Base-by-base conservation (phyloP, 2,888 invertebrate species). In the Falcaria lacertinaria region DNA sequence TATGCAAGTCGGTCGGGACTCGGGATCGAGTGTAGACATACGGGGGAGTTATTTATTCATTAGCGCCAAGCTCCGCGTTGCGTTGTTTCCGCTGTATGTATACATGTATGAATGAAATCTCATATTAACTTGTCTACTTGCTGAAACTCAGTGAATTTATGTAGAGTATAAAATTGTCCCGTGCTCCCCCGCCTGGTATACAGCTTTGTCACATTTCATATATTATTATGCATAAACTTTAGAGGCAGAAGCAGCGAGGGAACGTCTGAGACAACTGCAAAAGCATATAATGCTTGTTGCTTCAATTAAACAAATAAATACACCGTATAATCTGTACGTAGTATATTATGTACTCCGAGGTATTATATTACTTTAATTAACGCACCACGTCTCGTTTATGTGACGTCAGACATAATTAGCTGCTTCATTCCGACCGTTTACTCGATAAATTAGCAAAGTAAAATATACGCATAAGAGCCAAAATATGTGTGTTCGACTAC, bases 51-150 rank as follows among this genome's bases (percentile, higher is more conserved):
- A 72, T 69, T 72, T 74, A 74, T 74, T 74, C 74, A 74, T 74
- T 68, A 74, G 54, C 56, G 40, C 52, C 42, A 65, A 64, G 61
- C 60, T 45, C 50, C 47, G 58, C 56, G 62, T 51, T 51, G 45
- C 57, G 60, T 54, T 63, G 63, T 70, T 71, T 67, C 62, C 61
- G 57, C 52, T 44, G 54, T 60, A 60, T 62, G 64, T n/a, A n/a
- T n/a, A n/a, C n/a, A n/a, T n/a, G n/a, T n/a, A n/a, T n/a, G 72
- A 69, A 71, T 75, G 74, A 77, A 77, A 76, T 75, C 73, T 77
- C 75, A 71, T 78, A 80, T 79, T 76, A 80, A 73, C 77, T 74
- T 80, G 74, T 79, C 75, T 73, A 69, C 79, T 74, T 75, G 70
- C 64, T 58, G 58, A 59, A 64, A 62, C 69, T 61, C 69, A 47